phyloP scores from a whole-genome alignment of 2,888 invertebrate species.

The Cyclophora albipunctata region DNA sequence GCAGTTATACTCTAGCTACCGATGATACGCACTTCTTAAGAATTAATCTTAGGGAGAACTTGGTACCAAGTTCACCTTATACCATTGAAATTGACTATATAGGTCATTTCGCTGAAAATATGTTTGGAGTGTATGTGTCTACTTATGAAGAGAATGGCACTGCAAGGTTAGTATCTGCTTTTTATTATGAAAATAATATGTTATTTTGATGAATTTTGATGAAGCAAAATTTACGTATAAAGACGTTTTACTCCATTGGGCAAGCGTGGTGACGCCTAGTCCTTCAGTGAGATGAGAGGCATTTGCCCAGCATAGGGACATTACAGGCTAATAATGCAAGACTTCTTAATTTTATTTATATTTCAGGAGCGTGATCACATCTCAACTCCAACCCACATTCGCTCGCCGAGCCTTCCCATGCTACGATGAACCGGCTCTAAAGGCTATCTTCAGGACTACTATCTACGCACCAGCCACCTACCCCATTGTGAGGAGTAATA shows the following conservation, averaged over 20 bases:
- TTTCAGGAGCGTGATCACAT: conserved; percentile 76
- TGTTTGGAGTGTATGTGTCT: conserved; percentile 79
- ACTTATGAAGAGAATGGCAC: conserved; percentile 49
- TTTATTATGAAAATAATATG: too few species aligned
- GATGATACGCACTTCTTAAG: conserved; percentile 67
- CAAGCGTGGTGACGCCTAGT: too few species aligned
- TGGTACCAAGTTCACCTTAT: conserved; percentile 54
- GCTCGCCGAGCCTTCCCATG: conserved; percentile 84
- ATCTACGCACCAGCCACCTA: conserved; percentile 70
- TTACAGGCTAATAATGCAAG: too few species aligned
- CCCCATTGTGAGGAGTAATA: conserved; percentile 52
- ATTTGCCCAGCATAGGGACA: too few species aligned
- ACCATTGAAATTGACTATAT: conserved; percentile 71
- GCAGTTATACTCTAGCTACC: conserved; percentile 24
- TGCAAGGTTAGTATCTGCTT: conserved; percentile 39
- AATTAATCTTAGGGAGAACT: conserved; percentile 43
- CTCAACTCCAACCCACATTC: conserved; percentile 80
- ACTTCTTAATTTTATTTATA: conserved; percentile 7
- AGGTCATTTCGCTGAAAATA: conserved; percentile 72
- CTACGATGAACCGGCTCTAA: conserved; percentile 82
- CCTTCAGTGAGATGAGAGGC: too few species aligned
- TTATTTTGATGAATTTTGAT: too few species aligned
- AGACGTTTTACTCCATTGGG: too few species aligned
- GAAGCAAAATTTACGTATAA: too few species aligned
- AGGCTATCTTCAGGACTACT: conserved; percentile 79